Base-by-base conservation (phyloP, 2,888 invertebrate species). In the Neria commutata region DNA sequence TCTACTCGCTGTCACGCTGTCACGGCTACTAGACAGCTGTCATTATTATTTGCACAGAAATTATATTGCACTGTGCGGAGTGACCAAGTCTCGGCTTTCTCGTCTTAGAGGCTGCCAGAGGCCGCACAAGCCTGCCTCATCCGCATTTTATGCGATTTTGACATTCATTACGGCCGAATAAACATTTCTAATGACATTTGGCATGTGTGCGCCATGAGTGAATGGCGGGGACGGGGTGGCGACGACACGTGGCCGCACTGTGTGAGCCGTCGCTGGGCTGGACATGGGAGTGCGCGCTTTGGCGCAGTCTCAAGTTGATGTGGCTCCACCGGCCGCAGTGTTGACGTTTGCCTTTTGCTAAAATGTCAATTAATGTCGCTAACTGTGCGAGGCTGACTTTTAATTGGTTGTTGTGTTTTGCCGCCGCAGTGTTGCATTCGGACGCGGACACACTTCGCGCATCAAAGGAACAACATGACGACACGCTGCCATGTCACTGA, bases 301-400 rank as follows among this genome's bases (percentile, higher is more conserved):
- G n/a, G n/a, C n/a, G n/a, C n/a, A n/a, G n/a, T n/a, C n/a, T n/a
- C n/a, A n/a, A n/a, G n/a, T n/a, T n/a, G n/a, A n/a, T n/a, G n/a
- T n/a, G n/a, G n/a, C n/a, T n/a, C n/a, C 24, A n/a, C 10, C 17
- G n/a, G 42, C n/a, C 8, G 14, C 42, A 17, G 16, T 16, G 42
- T 17, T 42, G 17, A 25, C 29, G 16, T 25, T 19, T 53, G 33
- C 42, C 21, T 71, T 66, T 74, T 61, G 74, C 71, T 70, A 76
- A n/a, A 75, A 74, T 76, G 76, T 75, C 73, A 76, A 76, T 73
- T 73, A 73, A 75, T 76, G 73, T 76, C 73, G 72, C 70, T 71
- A 73, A 70, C 75, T 60, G 54, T 50, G 54, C 58, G 54, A 66
- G 64, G 69, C 67, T 74, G 67, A 68, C 70, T 70, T 75, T 76